Evolutionary conservation across 2,113 vertebrate genomes (phyloP).

Genomic region (Ramphastos sulfuratus): DNA sequence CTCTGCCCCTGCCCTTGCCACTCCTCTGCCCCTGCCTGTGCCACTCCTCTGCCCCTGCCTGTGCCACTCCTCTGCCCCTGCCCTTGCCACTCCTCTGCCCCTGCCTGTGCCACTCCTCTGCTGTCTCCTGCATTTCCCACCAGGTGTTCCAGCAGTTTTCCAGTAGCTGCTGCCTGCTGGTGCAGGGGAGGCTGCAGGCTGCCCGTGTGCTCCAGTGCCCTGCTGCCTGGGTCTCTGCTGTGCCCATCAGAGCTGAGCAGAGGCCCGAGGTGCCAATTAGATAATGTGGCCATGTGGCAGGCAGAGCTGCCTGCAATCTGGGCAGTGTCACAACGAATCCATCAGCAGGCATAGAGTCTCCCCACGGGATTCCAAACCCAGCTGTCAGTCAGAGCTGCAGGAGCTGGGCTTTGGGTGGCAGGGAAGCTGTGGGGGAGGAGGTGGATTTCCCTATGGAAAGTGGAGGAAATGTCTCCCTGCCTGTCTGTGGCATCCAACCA

Average conservation of each 20-base stretch:
- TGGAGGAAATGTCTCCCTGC: not conserved
- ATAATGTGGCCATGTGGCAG: conserved; percentile 10
- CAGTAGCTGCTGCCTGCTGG: not conserved
- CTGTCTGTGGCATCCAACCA: not conserved
- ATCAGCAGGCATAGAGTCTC: not conserved
- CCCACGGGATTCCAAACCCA: not conserved
- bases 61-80: too few relatives aligned
- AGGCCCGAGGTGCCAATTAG: conserved; percentile 17
- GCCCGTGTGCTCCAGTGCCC: not conserved
- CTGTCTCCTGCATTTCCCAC: not conserved
- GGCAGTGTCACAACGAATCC: not conserved
- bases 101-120: not conserved
- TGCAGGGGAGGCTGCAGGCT: not conserved
- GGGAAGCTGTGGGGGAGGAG: not conserved
- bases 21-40: not conserved
- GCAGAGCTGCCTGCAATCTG: conserved; percentile 26
- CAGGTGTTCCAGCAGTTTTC: not conserved
- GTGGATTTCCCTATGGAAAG: not conserved
- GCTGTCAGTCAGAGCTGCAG: not conserved
- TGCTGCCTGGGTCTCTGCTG: not conserved
- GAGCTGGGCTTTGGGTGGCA: not conserved
- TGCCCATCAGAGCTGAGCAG: not conserved
- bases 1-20: too few relatives aligned
- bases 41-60: not conserved
- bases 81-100: not conserved